Conservation (phyloP, 2,888 invertebrate species). For the Acanthoscelides obtectus region DNA sequence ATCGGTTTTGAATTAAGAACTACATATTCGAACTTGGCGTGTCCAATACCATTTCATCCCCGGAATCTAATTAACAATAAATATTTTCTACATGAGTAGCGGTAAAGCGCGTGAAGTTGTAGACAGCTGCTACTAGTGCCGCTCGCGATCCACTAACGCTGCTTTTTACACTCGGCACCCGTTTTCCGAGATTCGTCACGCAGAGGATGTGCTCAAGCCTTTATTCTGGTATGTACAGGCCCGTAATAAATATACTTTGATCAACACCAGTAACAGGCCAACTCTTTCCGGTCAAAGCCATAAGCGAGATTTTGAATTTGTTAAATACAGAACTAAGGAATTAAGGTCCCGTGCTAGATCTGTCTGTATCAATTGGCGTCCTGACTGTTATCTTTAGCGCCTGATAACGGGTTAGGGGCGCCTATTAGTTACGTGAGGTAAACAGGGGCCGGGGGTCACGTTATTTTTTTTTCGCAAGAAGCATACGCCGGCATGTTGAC, state of each 20-base stretch:
- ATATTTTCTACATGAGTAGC: constrained; percentile 29
- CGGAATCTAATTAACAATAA: constrained; percentile 26
- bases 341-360: no score
- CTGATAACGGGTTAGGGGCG: no score
- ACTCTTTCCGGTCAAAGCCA: no score
- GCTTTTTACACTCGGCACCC: neutral
- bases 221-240: neutral
- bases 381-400: no score
- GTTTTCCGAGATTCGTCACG: neutral
- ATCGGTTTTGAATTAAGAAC: neutral
- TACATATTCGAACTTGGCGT: neutral
- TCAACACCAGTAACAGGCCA: no score
- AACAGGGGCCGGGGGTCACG: no score
- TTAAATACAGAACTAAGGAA: no score
- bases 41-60: constrained; percentile 16
- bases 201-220: neutral
- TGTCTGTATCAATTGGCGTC: no score
- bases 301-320: no score
- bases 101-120: constrained; percentile 26
- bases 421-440: no score
- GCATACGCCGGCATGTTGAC: no score
- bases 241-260: neutral
- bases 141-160: constrained; percentile 15
- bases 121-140: constrained; percentile 30
- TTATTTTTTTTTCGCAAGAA: no score